Percentiles rank a stretch among this genome's conserved stretches.
phyloP scores from a whole-genome alignment of 2,113 vertebrate species.

The human region DNA sequence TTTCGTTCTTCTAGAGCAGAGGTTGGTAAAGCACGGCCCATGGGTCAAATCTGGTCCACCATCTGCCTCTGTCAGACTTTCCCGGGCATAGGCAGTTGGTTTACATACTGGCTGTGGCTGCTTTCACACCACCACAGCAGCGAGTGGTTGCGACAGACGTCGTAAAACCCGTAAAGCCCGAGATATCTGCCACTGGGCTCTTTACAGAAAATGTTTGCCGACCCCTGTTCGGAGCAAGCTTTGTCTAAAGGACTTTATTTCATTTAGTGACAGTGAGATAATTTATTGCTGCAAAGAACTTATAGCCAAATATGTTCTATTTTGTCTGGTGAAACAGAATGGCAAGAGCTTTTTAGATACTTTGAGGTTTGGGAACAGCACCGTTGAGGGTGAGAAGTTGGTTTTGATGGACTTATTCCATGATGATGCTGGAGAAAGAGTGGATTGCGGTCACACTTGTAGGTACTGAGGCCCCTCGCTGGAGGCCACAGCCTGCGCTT shows the following conservation, averaged over 20 bases:
- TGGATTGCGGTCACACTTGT: no score
- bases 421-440: neutral
- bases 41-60: neutral
- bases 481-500: neutral
- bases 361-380: fast-evolving
- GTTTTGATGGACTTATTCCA: fast-evolving
- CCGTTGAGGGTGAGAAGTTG: fast-evolving
- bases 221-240: neutral
- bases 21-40: fast-evolving
- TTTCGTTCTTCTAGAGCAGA: neutral
- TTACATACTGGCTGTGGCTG: fast-evolving
- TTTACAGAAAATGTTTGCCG: neutral
- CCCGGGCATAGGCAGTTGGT: neutral
- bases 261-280: neutral
- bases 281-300: neutral
- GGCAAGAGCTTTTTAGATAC: neutral
- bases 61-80: fast-evolving
- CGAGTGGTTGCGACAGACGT: fast-evolving
- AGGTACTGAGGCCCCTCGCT: fast-evolving
- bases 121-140: fast-evolving
- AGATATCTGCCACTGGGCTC: neutral
- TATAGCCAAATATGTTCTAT: neutral
- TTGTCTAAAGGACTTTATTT: neutral
- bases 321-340: neutral
- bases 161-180: fast-evolving